Base-by-base conservation (phyloP, 2,797 vertebrate genomes). In the Lerista edwardsae region DNA sequence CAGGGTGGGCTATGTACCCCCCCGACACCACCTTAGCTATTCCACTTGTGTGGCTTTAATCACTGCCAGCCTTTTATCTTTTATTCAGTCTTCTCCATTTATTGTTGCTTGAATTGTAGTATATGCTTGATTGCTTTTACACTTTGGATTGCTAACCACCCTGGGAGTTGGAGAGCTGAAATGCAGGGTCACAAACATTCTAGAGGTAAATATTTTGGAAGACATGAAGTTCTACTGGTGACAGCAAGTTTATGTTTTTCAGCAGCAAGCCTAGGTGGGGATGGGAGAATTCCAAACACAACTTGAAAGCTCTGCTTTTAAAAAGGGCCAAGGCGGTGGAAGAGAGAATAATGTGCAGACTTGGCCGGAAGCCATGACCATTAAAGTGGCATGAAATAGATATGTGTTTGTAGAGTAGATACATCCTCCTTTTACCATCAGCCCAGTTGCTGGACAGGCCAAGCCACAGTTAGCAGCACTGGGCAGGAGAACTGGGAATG, bases 141-240 rank as follows among this genome's bases (percentile, higher is more conserved):
- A 47, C 11, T 47, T 47, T 47, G 47, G 47, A 47, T 47, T 47
- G 47, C 11, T 8, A 47, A 47, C 47, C 47, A 47, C 47, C 47
- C 47, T 47, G 47, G 10, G 47, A 47, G 47, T 47, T 47, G 47
- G 47, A 47, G 47, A 47, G 11, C 47, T 47, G 47, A 47, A 47
- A 47, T 7, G 47, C 47, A 47, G 47, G 47, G 47, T 11, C 7
- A 47, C 47, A 47, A 47, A 47, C 47, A 47, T 47, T 47, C 47
- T 47, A 7, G 47, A 47, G 47, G 47, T 47, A 47, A 47, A 47
- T 93, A 79, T 88, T 90, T 91, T 94, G 93, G 91, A 93, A 90
- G 75, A 87, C 71, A 84, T 1, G 0, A 0, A 2, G 12, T 84
- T 86, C 92, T 88, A 86, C 89, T 90, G n/a, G 69, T 87, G 68